Base-by-base conservation (phyloP, 1,140 invertebrate species). In the Bombus affinis region DNA sequence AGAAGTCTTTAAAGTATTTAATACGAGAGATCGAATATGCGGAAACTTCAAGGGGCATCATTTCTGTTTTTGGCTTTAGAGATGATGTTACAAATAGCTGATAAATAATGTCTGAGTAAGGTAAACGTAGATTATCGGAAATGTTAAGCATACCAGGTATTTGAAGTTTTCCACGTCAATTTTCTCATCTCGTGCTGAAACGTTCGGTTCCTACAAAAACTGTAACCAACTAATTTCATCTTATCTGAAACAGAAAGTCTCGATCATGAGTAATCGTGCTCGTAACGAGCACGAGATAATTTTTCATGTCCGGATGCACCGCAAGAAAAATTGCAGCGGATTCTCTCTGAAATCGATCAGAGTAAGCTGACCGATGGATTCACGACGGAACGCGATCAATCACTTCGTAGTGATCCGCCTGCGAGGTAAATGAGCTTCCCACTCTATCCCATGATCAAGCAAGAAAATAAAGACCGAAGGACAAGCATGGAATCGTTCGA, bases 301-400 rank as follows among this genome's bases (percentile, higher is more conserved):
- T 83, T 76, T 76, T 76, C 81, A 83, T 35, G 59, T 35, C 47
- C 25, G n/a, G 12, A 28, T 32, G 37, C 12, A 47, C 12, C 32
- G 39, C 4, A 35, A 75, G 35, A 83, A 77, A 83, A 70, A 78
- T 70, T 78, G 35, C 82, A 4, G 28, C 22, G n/a, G 65, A 35
- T 71, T 37, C n/a, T 22, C 15, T 28, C 39, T 35, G 73, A 66
- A 37, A 53, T 83, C 37, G 66, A 83, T 78, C 74, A 42, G 47
- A 28, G 73, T n/a, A 70, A 77, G 65, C 75, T 83, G 75, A 78
- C 75, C 82, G 39, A 70, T 37, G 35, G 82, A 66, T 57, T 70
- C 74, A 47, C 74, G 74, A 78, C 74, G 35, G 75, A 32, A 70
- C 59, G 15, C 82, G 82, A 83, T 83, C 82, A 70, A 83, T 83